Conservation (phyloP, 30 jellyfish, hydroid and myxozoan genomes). For the Aurelia aurita region DNA sequence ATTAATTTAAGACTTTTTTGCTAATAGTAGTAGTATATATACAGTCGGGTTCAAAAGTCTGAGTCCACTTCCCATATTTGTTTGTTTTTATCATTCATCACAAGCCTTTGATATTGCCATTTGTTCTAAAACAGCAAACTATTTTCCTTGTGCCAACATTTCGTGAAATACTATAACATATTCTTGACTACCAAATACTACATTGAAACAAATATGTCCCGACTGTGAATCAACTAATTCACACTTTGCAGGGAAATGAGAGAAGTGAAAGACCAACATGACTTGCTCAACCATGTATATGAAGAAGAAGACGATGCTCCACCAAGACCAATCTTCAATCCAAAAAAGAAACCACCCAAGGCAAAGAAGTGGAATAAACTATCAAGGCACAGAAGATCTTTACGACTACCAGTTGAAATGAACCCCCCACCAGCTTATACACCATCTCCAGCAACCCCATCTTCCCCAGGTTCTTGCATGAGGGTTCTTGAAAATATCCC, state of each 20-base stretch:
- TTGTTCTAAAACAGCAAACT: no score
- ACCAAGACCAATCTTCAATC: slow-evolving; percentile 82
- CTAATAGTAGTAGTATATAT: no score
- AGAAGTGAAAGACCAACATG: slow-evolving; percentile 56
- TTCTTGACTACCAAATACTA: no score
- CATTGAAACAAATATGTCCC: no score
- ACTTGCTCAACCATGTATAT: slow-evolving; percentile 65
- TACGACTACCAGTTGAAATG: slow-evolving; percentile 64
- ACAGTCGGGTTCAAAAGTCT: no score
- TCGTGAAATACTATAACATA: no score
- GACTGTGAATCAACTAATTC: no score
- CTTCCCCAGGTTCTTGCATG: slow-evolving; percentile 69
- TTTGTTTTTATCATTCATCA: no score
- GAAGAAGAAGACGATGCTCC: slow-evolving; percentile 84
- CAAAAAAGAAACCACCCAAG: slow-evolving; percentile 66
- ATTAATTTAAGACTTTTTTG: no score
- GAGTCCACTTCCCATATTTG: no score
- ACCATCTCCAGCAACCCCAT: slow-evolving; percentile 62
- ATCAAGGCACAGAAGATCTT: slow-evolving; percentile 62
- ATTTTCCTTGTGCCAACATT: no score
- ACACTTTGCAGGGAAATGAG: slow-evolving; percentile 24
- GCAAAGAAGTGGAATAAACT: slow-evolving; percentile 60
- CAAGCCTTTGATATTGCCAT: no score
- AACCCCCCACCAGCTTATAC: slow-evolving; percentile 78
- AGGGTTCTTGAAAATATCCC: slow-evolving; percentile 89